Conservation (phyloP, 2,113 vertebrate genomes). For the Hyperopisus bebe region DNA sequence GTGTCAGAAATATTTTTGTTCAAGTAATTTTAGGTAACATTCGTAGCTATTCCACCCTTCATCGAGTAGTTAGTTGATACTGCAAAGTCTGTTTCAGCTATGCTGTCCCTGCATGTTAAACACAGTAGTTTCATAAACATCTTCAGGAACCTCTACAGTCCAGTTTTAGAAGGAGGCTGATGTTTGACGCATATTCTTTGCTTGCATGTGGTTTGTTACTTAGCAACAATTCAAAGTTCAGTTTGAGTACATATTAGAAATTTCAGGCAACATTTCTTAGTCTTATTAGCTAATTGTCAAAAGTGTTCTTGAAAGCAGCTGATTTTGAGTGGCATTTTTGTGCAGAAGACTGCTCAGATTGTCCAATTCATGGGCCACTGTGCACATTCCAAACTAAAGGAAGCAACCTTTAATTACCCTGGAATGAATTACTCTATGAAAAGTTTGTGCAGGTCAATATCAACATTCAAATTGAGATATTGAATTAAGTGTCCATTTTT, state of each 20-base stretch:
- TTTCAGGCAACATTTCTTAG: not conserved
- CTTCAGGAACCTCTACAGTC: not conserved
- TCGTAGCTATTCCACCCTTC: not conserved
- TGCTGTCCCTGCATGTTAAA: not conserved
- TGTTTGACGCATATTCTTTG: not conserved
- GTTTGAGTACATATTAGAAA: not conserved
- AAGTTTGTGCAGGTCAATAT: not conserved
- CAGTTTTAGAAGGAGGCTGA: not conserved
- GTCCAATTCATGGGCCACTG: not conserved
- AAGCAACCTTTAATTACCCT: not conserved
- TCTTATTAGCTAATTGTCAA: not conserved
- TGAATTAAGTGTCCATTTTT: not conserved
- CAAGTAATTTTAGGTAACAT: not conserved
- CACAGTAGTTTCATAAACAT: not conserved
- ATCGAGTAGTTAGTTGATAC: not conserved
- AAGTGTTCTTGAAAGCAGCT: not conserved
- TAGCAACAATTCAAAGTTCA: conserved; percentile 1
- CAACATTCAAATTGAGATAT: not conserved
- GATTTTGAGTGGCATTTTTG: not conserved
- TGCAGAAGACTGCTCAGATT: not conserved
- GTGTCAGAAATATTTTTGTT: not conserved
- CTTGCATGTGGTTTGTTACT: conserved; percentile 7
- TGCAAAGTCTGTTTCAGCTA: not conserved
- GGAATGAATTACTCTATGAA: not conserved
- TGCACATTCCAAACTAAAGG: not conserved